phyloP scores from a whole-genome alignment of 2,113 vertebrate genomes.

The Siniperca chuatsi region DNA sequence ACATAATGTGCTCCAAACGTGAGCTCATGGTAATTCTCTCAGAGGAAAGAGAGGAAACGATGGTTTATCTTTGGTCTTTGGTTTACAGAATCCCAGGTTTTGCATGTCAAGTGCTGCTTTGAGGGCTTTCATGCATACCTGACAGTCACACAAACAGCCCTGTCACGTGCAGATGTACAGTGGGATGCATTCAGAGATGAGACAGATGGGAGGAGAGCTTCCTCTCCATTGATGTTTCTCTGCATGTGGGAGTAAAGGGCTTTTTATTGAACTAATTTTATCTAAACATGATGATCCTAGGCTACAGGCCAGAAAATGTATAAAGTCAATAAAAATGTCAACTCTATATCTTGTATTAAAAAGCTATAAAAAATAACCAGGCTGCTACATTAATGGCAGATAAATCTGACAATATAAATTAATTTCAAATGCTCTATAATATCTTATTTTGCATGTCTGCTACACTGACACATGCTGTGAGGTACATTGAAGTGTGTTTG shows the following conservation, averaged over 20 bases:
- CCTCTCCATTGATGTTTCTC: slow-evolving; percentile 55
- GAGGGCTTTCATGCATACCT: slow-evolving; percentile 32
- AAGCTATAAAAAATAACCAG: background rate
- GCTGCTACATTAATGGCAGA: background rate
- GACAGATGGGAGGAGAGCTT: slow-evolving; percentile 52
- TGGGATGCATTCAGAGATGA: slow-evolving; percentile 52
- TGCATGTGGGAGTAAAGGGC: slow-evolving; percentile 25
- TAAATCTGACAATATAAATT: background rate
- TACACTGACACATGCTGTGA: slow-evolving; percentile 1
- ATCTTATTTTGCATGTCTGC: background rate
- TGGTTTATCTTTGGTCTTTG: slow-evolving; percentile 36
- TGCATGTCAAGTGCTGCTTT: slow-evolving; percentile 52
- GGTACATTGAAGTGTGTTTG: background rate
- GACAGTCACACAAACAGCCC: slow-evolving; percentile 24
- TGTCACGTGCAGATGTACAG: slow-evolving; percentile 59
- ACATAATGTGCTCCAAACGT: slow-evolving; percentile 59
- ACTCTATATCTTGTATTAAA: background rate
- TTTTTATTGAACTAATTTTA: slow-evolving; percentile 9
- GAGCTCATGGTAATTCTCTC: slow-evolving; percentile 50
- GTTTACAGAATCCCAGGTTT: slow-evolving; percentile 48
- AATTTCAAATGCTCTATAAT: slow-evolving; percentile 9
- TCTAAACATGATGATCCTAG: slow-evolving; percentile 5
- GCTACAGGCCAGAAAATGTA: background rate
- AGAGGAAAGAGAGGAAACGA: slow-evolving; percentile 37
- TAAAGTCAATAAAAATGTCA: background rate